phyloP scores from a whole-genome alignment of 2,888 invertebrate species.

The Euclidia mi region DNA sequence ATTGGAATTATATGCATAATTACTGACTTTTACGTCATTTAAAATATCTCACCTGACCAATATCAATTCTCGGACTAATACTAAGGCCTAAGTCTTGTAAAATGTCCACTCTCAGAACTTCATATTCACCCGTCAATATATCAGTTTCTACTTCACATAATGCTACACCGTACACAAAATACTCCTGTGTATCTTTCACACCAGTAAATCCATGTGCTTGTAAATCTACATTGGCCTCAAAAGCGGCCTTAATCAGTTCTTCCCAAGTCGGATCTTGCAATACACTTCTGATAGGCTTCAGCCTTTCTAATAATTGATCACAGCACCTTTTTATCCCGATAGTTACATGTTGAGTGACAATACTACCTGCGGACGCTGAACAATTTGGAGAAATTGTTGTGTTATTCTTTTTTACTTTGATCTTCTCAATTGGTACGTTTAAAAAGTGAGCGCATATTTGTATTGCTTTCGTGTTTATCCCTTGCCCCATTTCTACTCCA shows the following conservation, averaged over 20 bases:
- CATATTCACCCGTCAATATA: slow-evolving; percentile 92
- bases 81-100: slow-evolving; percentile 91
- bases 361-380: slow-evolving; percentile 91
- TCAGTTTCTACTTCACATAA: slow-evolving; percentile 92
- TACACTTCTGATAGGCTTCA: slow-evolving; percentile 75
- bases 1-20: too few species aligned
- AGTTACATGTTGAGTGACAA: slow-evolving; percentile 91
- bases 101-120: slow-evolving; percentile 90
- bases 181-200: slow-evolving; percentile 45
- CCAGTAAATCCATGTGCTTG: slow-evolving; percentile 61
- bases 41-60: slow-evolving; percentile 92
- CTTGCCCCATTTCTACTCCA: slow-evolving; percentile 93
- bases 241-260: slow-evolving; percentile 81
- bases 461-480: slow-evolving; percentile 92
- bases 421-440: slow-evolving; percentile 90
- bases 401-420: slow-evolving; percentile 91
- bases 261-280: slow-evolving; percentile 82
- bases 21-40: too few species aligned
- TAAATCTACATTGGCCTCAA: slow-evolving; percentile 53
- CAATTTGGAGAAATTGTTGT: slow-evolving; percentile 91
- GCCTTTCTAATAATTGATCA: slow-evolving; percentile 75
- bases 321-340: slow-evolving; percentile 86
- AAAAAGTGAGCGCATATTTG: slow-evolving; percentile 92
- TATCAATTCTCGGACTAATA: slow-evolving; percentile 91
- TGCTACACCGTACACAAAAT: slow-evolving; percentile 86